A percentile compares a stretch with the other conserved stretches of the same genome.
Evolutionary conservation across 2,888 invertebrate species (phyloP).

Genomic region (Diarsia mendica): DNA sequence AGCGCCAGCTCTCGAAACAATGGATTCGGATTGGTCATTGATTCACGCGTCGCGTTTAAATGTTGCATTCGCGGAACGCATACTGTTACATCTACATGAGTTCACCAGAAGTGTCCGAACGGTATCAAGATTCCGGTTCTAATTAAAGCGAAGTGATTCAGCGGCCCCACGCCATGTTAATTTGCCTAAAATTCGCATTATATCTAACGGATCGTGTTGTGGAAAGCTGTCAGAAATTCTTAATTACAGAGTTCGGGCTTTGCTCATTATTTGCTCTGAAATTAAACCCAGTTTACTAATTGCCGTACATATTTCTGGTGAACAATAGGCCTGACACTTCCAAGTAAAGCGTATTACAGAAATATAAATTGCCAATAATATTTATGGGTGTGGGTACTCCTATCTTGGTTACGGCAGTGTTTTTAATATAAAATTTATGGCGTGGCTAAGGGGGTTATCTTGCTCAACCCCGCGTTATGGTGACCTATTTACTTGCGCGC

Average conservation of each 20-base stretch:
- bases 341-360: conserved; percentile 32
- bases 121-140: conserved; percentile 84
- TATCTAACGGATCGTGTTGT: conserved; percentile 75
- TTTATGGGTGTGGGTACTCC: conserved; percentile 11
- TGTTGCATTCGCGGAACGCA: conserved; percentile 83
- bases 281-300: conserved; percentile 58
- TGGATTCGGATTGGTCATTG: conserved; percentile 70
- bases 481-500: conserved; percentile 79
- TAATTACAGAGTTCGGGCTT: conserved; percentile 65
- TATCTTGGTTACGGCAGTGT: conserved; percentile 53
- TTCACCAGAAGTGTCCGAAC: conserved; percentile 79
- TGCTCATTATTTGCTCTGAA: conserved; percentile 64
- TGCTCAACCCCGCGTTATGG: conserved; percentile 76
- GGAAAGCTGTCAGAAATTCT: conserved; percentile 69
- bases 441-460: conserved; percentile 77
- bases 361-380: conserved; percentile 46
- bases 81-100: conserved; percentile 76
- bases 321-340: conserved; percentile 45
- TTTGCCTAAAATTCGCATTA: conserved; percentile 84
- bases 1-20: conserved; percentile 63
- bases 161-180: conserved; percentile 76
- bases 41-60: conserved; percentile 77
- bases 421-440: conserved; percentile 78
- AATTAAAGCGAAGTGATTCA: conserved; percentile 86
- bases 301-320: conserved; percentile 52